phyloP scores from a whole-genome alignment of 1,140 invertebrate species.

The Drosophila tani region DNA sequence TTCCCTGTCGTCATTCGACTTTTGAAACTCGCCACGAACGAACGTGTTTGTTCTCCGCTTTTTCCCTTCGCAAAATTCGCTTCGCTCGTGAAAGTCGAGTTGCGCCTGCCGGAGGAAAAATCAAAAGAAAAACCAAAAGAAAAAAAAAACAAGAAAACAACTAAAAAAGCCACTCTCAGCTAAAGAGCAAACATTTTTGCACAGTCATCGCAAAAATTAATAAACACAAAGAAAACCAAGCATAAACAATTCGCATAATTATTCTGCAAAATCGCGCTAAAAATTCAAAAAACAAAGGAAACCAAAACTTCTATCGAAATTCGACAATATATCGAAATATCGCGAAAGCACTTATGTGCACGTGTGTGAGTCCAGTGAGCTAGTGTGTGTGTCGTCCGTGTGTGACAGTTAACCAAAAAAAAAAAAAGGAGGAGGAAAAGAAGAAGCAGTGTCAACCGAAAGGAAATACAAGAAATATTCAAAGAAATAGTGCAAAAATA shows the following conservation, averaged over 20 bases:
- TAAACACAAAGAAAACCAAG: conserved; percentile 6
- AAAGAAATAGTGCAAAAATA: conserved; percentile 34
- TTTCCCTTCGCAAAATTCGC: conserved; percentile 10
- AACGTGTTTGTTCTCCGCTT: conserved; percentile 5
- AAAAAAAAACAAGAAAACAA: not conserved
- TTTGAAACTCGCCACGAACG: conserved; percentile 4
- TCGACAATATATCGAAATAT: conserved; percentile 19
- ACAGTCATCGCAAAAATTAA: conserved; percentile 20
- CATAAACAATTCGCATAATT: not conserved
- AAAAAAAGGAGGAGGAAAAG: conserved; percentile 8
- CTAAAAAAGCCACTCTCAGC: conserved; percentile 11
- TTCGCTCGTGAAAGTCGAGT: conserved; percentile 16
- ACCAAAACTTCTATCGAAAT: not conserved
- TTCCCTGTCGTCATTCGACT: conserved; percentile 9
- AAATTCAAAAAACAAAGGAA: conserved; percentile 13
- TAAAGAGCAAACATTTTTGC: conserved; percentile 13
- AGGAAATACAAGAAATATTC: conserved; percentile 11
- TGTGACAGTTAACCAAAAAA: conserved; percentile 32
- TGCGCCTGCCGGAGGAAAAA: conserved; percentile 20
- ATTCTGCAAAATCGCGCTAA: conserved; percentile 14
- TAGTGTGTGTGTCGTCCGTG: conserved; percentile 21
- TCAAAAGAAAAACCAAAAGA: conserved; percentile 4
- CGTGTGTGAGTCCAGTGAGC: conserved; percentile 22
- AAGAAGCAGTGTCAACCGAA: conserved; percentile 12
- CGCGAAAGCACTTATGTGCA: conserved; percentile 25